Percentiles rank a stretch among this genome's conserved stretches.
Conservation (phyloP, 2,113 vertebrate species). For the Passer montanus region DNA sequence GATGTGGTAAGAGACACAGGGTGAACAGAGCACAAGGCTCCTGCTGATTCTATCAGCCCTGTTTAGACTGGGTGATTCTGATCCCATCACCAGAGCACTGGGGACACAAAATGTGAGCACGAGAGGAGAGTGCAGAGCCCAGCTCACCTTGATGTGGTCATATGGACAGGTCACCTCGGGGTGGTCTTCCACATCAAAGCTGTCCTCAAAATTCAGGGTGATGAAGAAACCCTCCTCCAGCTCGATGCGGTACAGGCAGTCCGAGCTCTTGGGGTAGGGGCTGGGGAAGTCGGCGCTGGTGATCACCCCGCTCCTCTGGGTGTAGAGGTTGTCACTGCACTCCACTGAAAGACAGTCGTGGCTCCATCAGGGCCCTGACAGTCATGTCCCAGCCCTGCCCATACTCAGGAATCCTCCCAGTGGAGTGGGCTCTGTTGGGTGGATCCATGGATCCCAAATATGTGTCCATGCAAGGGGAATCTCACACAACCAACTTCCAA, state of each 20-base stretch:
- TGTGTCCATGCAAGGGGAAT: background rate
- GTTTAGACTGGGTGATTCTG: background rate
- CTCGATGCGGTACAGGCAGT: constrained; percentile 86
- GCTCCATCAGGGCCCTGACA: background rate
- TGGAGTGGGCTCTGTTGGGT: background rate
- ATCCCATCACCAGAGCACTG: background rate
- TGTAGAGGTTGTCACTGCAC: constrained; percentile 88
- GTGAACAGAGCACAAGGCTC: background rate
- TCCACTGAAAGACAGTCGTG: constrained; percentile 81
- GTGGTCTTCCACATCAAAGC: constrained; percentile 93
- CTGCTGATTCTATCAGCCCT: background rate
- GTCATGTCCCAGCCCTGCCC: background rate
- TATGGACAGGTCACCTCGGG: constrained; percentile 91
- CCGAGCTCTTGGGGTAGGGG: constrained; percentile 91
- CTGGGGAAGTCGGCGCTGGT: constrained; percentile 86
- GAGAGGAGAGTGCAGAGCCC: background rate
- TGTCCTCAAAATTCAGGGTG: constrained; percentile 85
- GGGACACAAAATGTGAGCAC: fast-evolving
- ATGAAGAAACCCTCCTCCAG: constrained; percentile 88
- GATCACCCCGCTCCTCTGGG: constrained; percentile 82
- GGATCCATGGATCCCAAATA: background rate
- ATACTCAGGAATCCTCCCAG: background rate
- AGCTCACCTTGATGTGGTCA: constrained; percentile 89
- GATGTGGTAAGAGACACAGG: background rate
- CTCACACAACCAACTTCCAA: background rate